Evolutionary conservation across 2,888 invertebrate genomes (phyloP).

Genomic region (Yponomeuta evonymella): DNA sequence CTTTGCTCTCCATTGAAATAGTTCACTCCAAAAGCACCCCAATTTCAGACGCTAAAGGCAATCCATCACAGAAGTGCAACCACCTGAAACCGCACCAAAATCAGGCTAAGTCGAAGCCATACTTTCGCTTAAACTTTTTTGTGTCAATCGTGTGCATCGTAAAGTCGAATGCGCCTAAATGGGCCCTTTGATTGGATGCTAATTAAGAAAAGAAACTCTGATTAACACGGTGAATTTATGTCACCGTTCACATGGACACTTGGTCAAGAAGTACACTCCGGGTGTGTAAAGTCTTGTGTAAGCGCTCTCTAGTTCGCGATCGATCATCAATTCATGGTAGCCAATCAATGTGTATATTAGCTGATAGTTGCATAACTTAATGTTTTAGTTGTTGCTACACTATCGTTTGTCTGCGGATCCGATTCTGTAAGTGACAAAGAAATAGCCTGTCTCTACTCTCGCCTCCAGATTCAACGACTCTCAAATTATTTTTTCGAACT

Average conservation of each 20-base stretch:
- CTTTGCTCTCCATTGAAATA: too few relatives aligned
- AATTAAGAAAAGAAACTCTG: conserved; percentile 53
- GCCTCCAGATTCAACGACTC: too few relatives aligned
- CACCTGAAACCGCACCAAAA: neutral
- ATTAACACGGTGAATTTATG: conserved; percentile 35
- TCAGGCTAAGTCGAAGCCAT: neutral
- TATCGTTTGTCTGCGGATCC: neutral
- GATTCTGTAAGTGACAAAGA: neutral
- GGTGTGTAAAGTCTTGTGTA: neutral
- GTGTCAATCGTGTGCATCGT: neutral
- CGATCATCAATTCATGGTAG: conserved; percentile 10
- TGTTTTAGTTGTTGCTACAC: neutral
- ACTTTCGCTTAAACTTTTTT: neutral
- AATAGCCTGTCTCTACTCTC: too few relatives aligned
- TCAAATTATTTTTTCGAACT: too few relatives aligned
- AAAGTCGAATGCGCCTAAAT: conserved; percentile 39
- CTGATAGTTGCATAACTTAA: neutral
- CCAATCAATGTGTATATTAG: neutral
- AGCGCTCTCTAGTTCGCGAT: neutral
- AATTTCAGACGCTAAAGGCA: too few relatives aligned
- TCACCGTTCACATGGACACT: conserved; percentile 33
- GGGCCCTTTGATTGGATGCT: conserved; percentile 61
- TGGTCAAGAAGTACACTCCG: conserved; percentile 11
- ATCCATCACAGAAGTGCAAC: too few relatives aligned
- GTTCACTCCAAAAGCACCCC: too few relatives aligned